A percentile compares a stretch with the other conserved stretches of the same genome.
phyloP scores from a whole-genome alignment of 37 sponge, comb jelly and placozoan genomes.

The Spongilla lacustris region DNA sequence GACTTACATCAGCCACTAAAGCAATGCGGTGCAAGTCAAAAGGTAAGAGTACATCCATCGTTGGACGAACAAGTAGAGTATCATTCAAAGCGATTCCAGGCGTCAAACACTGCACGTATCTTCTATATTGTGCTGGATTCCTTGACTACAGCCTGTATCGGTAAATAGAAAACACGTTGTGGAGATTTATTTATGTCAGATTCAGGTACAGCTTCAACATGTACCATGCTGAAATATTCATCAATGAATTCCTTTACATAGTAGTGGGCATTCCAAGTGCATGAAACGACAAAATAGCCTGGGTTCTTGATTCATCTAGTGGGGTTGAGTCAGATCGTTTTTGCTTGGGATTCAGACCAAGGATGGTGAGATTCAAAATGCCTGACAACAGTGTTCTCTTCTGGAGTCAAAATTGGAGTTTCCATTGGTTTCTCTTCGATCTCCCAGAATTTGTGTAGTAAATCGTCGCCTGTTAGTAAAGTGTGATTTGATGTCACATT shows the following conservation, averaged over 20 bases:
- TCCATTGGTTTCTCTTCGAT: background rate
- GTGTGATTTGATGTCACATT: background rate
- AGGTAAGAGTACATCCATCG: too few relatives aligned
- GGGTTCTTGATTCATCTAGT: background rate
- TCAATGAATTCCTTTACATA: background rate
- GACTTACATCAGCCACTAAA: too few relatives aligned
- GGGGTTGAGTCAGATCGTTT: background rate
- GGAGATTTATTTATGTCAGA: too few relatives aligned
- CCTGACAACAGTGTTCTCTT: background rate
- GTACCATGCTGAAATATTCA: background rate
- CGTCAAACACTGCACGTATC: too few relatives aligned
- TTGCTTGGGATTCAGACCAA: background rate
- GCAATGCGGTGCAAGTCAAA: too few relatives aligned
- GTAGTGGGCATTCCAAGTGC: background rate
- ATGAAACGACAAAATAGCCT: background rate
- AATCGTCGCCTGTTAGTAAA: background rate
- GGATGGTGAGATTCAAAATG: conserved; percentile 2
- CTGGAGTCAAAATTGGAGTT: background rate
- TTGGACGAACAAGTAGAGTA: too few relatives aligned
- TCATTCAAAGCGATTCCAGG: too few relatives aligned
- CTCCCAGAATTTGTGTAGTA: conserved; percentile 4
- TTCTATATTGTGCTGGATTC: too few relatives aligned
- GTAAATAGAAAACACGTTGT: too few relatives aligned
- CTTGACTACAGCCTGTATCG: too few relatives aligned
- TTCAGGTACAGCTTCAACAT: background rate